A percentile compares a stretch with the other conserved stretches of the same genome.
phyloP scores from a whole-genome alignment of 2,113 vertebrate species.

The Ophthalmolycus amberensis region DNA sequence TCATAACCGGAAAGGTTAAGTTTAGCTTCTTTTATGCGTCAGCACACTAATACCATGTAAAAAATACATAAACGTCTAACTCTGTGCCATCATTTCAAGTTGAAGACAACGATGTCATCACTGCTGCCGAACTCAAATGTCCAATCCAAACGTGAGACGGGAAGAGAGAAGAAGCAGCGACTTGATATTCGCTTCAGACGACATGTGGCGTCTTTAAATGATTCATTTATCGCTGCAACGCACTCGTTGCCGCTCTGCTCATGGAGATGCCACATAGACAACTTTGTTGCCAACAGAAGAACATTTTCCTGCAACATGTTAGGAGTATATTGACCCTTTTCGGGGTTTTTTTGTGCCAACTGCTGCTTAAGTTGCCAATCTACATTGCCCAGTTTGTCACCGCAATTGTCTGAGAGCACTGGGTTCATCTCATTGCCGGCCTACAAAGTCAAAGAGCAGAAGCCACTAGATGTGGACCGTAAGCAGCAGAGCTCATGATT shows the following conservation, averaged over 20 bases:
- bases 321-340: neutral
- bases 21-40: neutral
- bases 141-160: neutral
- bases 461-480: neutral
- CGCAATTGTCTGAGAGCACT: neutral
- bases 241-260: neutral
- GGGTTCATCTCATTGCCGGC: neutral
- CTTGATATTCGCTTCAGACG: neutral
- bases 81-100: neutral
- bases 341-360: neutral
- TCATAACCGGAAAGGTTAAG: neutral
- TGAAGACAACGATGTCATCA: conserved; percentile 9
- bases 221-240: neutral
- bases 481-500: neutral
- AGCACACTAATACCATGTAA: neutral
- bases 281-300: conserved; percentile 42
- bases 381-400: neutral
- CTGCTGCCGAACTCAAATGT: conserved; percentile 22
- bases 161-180: neutral
- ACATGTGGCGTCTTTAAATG: neutral
- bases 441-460: conserved; percentile 31
- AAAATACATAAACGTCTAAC: neutral
- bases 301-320: conserved; percentile 28
- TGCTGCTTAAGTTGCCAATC: neutral
- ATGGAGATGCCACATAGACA: neutral